phyloP scores from a whole-genome alignment of 2,797 vertebrate species.

The Meda fulgida region DNA sequence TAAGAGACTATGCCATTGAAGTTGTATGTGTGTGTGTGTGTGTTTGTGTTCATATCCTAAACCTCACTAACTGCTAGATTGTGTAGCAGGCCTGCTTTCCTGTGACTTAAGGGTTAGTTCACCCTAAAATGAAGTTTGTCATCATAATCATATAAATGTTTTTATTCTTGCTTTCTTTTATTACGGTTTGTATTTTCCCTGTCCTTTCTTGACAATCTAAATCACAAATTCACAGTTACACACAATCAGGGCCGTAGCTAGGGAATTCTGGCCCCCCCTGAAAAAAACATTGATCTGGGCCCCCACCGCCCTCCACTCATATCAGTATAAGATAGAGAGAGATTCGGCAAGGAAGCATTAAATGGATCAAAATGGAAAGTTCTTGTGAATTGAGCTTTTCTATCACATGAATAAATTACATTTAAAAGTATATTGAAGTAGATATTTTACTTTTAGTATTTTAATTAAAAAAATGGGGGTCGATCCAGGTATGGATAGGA shows the following conservation, averaged over 20 bases:
- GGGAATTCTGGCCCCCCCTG: too few relatives aligned
- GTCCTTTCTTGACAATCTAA: background rate
- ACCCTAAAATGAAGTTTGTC: background rate
- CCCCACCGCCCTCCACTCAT: too few relatives aligned
- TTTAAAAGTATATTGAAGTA: background rate
- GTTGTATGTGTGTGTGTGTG: too few relatives aligned
- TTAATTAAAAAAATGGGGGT: background rate
- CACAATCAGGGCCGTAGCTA: too few relatives aligned
- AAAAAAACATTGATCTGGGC: too few relatives aligned
- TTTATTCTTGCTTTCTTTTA: too few relatives aligned
- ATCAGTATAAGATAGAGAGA: too few relatives aligned
- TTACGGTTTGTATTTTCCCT: background rate
- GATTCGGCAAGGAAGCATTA: too few relatives aligned
- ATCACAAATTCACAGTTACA: background rate
- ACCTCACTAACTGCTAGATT: constrained; percentile 81
- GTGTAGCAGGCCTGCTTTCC: constrained; percentile 75
- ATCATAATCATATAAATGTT: too few relatives aligned
- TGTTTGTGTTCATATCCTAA: constrained; percentile 59
- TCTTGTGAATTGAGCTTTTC: background rate
- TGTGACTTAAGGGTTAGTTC: background rate
- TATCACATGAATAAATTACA: background rate
- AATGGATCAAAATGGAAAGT: background rate
- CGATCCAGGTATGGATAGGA: background rate
- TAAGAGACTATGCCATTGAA: background rate
- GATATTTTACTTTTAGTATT: background rate